Percentiles rank a stretch among this genome's conserved stretches.
These are phyloP conservation scores for Nyctibius grandis DNA, from an alignment of 2,797 vertebrate species.

Conservation along the genomic window DNA sequence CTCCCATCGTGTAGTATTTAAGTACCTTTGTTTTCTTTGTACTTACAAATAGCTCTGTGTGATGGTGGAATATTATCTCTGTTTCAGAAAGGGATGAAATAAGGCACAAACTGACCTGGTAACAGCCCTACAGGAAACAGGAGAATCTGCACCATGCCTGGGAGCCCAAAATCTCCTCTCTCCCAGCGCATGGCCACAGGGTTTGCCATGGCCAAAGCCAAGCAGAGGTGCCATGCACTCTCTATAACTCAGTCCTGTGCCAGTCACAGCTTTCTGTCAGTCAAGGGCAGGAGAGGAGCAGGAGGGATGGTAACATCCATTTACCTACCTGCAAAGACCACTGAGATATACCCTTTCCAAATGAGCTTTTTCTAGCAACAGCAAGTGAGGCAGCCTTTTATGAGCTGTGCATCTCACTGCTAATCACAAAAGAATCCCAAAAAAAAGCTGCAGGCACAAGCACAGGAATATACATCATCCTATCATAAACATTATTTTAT, in stretches of 20 bases:
- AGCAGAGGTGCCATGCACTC: not conserved
- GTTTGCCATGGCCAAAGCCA: not conserved
- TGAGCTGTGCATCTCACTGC: not conserved
- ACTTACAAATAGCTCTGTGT: not conserved
- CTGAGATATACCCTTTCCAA: not conserved
- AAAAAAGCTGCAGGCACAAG: not conserved
- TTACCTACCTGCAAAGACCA: not conserved
- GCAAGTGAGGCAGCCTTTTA: not conserved
- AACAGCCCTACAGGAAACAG: fast-evolving
- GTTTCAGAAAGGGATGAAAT: not conserved
- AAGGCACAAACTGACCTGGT: not conserved
- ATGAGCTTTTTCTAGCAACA: not conserved
- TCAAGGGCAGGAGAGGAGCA: not conserved
- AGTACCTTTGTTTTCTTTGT: not conserved
- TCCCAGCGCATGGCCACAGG: fast-evolving
- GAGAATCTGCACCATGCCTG: not conserved
- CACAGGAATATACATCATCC: not conserved
- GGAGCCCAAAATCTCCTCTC: not conserved
- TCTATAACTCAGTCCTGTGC: no score
- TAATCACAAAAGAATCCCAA: not conserved
- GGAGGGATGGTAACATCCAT: not conserved
- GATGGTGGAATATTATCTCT: not conserved
- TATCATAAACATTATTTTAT: not conserved
- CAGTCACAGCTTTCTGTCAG: not conserved
- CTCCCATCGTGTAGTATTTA: not conserved